Base-by-base conservation (phyloP, 2,113 vertebrate genomes). In the Lagenorhynchus albirostris region DNA sequence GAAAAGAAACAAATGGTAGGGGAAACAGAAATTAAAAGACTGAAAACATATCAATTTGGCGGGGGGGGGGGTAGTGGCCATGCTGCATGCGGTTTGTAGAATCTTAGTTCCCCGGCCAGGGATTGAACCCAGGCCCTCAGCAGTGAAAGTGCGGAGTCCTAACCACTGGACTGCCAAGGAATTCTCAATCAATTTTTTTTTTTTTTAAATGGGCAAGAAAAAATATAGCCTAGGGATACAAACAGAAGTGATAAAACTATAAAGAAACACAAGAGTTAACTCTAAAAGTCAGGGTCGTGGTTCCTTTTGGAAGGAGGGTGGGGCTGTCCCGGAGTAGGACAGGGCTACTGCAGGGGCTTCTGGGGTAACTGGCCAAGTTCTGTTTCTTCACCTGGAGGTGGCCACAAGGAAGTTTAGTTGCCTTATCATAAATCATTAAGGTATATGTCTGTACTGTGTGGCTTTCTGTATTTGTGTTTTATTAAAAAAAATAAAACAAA, bases 271-370 rank as follows among this genome's bases (percentile, higher is more conserved):
- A 31, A 33, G 44, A 8, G 8, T 53, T 17, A 29, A 4, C 21
- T 25, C 15, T n/a, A 0, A 25, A 36, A 17, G 6, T 55, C 13
- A 4, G 63, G 29, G 21, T 1, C 18, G 5, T 0, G 47, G 26
- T n/a, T 6, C 20, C 38, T 44, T 74, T 9, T 23, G 70, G 62
- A 18, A 55, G 15, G 11, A 21, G 18, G 41, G 14, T 44, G 33
- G 62, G 29, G 26, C 77, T n/a, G 9, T 53, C 47, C 74, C 47
- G n/a, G 33, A 53, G 81, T 10, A 41, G 38, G 50, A 10, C 18
- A 1, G 44, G 31, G 31, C 1, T 76, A 33, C 77, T 41, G 60
- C 25, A 5, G 81, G 53, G 70, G 25, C n/a, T 67, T 23, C 74
- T 36, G 83, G 55, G 18, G 31, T 21, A 23, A 20, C 8, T 9